These are phyloP conservation scores for Hestina assimilis DNA, from an alignment of 1,140 invertebrate genomes.

Conservation along the genomic window DNA sequence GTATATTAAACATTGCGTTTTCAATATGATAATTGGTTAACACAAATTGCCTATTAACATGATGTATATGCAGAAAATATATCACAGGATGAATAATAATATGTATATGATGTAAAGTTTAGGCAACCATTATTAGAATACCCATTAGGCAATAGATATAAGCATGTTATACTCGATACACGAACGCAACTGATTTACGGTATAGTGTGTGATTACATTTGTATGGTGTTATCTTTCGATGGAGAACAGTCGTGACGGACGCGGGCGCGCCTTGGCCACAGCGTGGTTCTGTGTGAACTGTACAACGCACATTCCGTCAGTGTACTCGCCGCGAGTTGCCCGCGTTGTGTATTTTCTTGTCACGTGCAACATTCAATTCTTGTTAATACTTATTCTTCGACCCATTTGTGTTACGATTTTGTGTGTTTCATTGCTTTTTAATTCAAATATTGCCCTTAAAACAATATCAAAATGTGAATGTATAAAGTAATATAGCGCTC, in stretches of 20 bases:
- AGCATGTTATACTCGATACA: background rate
- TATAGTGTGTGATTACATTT: constrained; percentile 6
- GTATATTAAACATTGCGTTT: too few relatives aligned
- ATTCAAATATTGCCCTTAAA: background rate
- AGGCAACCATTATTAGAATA: too few relatives aligned
- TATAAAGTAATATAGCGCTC: constrained; percentile 30
- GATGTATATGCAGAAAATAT: too few relatives aligned
- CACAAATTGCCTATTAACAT: too few relatives aligned
- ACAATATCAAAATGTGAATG: constrained; percentile 31
- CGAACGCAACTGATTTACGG: background rate
- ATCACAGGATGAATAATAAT: too few relatives aligned
- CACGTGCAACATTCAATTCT: constrained; percentile 34
- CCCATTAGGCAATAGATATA: background rate
- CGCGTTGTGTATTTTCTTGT: constrained; percentile 35
- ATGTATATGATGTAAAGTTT: too few relatives aligned
- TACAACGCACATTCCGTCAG: constrained; percentile 46
- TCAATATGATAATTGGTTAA: too few relatives aligned
- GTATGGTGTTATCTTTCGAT: constrained; percentile 50
- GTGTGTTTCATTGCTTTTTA: background rate
- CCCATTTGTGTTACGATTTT: constrained; percentile 26
- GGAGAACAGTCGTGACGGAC: constrained; percentile 24
- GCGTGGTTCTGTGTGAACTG: constrained; percentile 12
- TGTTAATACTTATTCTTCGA: constrained; percentile 46
- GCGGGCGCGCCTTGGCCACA: constrained; percentile 21
- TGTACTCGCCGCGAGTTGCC: constrained; percentile 43